phyloP scores from a whole-genome alignment of 2,797 vertebrate species.

The Micromesistius poutassou region DNA sequence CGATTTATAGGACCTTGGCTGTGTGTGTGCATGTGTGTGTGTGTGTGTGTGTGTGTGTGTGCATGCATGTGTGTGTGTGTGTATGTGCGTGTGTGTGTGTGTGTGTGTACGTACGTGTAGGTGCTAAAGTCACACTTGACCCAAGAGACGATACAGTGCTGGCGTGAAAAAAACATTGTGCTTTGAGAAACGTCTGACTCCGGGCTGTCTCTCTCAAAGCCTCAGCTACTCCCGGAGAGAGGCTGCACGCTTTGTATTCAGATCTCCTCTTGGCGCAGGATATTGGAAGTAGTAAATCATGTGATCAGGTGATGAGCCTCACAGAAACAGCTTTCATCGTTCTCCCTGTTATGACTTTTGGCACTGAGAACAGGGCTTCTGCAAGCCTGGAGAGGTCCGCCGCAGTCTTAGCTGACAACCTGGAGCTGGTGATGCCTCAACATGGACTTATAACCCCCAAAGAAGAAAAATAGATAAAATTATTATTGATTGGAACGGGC shows the following conservation, averaged over 20 bases:
- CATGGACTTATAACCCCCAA: background rate
- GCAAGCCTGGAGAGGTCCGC: slow-evolving; percentile 21
- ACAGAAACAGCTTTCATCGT: slow-evolving; percentile 27
- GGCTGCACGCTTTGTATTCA: slow-evolving; percentile 12
- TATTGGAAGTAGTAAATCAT: slow-evolving; percentile 11
- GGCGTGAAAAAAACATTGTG: too few relatives aligned
- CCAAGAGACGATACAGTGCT: background rate
- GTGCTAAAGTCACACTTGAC: background rate
- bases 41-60: slow-evolving; percentile 4
- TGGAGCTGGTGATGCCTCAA: slow-evolving; percentile 33
- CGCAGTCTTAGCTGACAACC: slow-evolving; percentile 26
- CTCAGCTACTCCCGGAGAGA: slow-evolving; percentile 20
- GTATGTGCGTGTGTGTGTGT: slow-evolving; percentile 1
- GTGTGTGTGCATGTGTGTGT: slow-evolving; percentile 5
- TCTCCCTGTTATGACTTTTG: slow-evolving; percentile 38
- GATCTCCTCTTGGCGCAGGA: slow-evolving; percentile 31
- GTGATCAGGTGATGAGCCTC: background rate
- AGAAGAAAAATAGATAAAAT: background rate
- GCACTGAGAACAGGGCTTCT: slow-evolving; percentile 36
- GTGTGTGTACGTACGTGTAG: background rate
- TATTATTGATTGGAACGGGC: background rate
- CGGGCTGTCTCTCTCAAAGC: slow-evolving; percentile 9
- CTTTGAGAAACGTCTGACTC: background rate
- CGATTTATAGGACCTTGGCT: slow-evolving; percentile 35
- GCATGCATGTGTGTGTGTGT: background rate